phyloP scores from a whole-genome alignment of 2,113 vertebrate genomes.

The Ceyx margarethae region DNA sequence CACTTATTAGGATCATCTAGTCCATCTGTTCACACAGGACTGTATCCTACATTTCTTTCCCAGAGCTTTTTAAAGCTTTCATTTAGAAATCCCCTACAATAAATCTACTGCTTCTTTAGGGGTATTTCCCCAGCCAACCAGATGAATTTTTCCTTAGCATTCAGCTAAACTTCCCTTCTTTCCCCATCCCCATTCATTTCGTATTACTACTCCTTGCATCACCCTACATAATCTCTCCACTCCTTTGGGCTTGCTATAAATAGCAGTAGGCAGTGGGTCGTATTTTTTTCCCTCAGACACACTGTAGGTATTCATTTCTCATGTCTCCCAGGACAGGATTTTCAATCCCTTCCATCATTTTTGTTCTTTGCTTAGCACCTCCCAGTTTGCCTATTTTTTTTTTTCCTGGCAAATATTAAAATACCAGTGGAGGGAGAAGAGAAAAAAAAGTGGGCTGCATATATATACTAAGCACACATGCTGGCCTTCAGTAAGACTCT shows the following conservation, averaged over 20 bases:
- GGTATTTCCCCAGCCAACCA: neutral
- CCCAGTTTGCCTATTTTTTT: neutral
- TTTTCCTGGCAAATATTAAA: neutral
- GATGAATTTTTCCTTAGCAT: neutral
- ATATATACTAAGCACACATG: accelerated
- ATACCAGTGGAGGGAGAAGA: neutral
- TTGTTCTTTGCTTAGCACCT: neutral
- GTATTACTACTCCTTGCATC: neutral
- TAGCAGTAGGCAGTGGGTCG: neutral
- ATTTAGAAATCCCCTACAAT: neutral
- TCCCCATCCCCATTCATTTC: neutral
- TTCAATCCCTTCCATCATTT: neutral
- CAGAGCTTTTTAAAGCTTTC: neutral
- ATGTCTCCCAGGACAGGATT: neutral
- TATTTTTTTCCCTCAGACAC: neutral
- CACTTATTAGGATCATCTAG: neutral
- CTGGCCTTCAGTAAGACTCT: neutral
- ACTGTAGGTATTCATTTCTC: neutral
- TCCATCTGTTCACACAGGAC: neutral
- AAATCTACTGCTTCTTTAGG: neutral
- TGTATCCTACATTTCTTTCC: neutral
- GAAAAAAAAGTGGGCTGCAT: neutral
- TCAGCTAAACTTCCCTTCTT: neutral
- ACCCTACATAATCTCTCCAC: neutral
- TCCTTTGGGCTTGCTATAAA: neutral